Base-by-base conservation (phyloP, 1,140 invertebrate species). In the Scaptomyza hsui region DNA sequence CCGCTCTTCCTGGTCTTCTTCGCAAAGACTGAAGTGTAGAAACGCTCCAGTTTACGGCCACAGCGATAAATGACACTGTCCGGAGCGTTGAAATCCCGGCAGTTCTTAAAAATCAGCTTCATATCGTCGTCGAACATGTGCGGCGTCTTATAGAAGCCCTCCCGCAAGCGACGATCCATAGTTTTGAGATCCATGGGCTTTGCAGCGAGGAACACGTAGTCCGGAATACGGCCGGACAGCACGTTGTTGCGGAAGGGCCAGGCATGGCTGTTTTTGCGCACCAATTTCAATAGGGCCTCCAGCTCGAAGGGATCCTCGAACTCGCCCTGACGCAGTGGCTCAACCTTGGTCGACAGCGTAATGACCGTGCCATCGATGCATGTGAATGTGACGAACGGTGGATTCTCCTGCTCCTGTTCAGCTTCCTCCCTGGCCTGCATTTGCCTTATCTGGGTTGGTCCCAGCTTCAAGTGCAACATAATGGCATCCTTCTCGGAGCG, bases 191-290 rank as follows among this genome's bases (percentile, higher is more conserved):
- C 98, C 97, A 99, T 99, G 0, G 98, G 98, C 94, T 97, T 99
- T 91, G 97, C 98, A 64, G 99, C 99, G 78, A 97, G 95, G 80
- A 98, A 97, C 89, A 99, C 98, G 92, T 99, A 99, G 92, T 99
- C 98, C 0, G 97, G 96, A 5, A 97, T 97, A 99, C 97, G 1
- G 98, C 98, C 89, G n/a, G n/a, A n/a, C n/a, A n/a, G n/a, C n/a
- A n/a, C n/a, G 96, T 29, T 29, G 26, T 9, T 95, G 29, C 96
- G 92, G 91, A 99, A 99, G 0, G 98, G 98, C 97, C 97, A 98
- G 0, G 98, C 95, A 49, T 95, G 94, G 47, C 93, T 93, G 90
- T 98, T 97, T 89, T 94, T 96, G 91, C 92, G 93, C 65, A 95
- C 94, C 74, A 95, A 94, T 71, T 94, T 94, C 13, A 98, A 91